phyloP scores from a whole-genome alignment of 2,888 invertebrate genomes.

The Endotricha flammealis region DNA sequence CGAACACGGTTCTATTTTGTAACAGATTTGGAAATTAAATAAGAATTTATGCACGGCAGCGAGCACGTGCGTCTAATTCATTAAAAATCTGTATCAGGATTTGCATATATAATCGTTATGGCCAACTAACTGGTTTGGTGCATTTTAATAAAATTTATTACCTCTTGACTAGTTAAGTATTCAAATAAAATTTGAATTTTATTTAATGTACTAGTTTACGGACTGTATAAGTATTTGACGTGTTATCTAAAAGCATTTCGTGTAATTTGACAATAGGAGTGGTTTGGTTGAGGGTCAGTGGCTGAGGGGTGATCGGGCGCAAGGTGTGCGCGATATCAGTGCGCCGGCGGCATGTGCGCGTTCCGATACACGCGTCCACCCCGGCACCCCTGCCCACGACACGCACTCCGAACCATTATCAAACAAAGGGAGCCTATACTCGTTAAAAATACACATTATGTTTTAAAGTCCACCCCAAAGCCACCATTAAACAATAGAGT shows the following conservation, averaged over 20 bases:
- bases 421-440: slow-evolving; percentile 51
- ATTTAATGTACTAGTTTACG: slow-evolving; percentile 4
- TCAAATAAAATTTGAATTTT: too few species aligned
- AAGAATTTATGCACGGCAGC: too few species aligned
- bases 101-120: background rate
- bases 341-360: slow-evolving; percentile 64
- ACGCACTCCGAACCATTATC: slow-evolving; percentile 43
- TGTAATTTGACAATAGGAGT: slow-evolving; percentile 38
- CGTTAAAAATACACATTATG: slow-evolving; percentile 29
- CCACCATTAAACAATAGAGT: slow-evolving; percentile 29
- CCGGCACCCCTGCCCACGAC: slow-evolving; percentile 39
- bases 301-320: slow-evolving; percentile 58
- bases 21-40: too few species aligned
- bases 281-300: slow-evolving; percentile 54
- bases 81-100: background rate
- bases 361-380: slow-evolving; percentile 61
- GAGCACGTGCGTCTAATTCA: background rate
- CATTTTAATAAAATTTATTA: background rate
- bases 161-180: too few species aligned
- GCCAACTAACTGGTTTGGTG: slow-evolving; percentile 3
- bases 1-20: too few species aligned
- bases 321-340: slow-evolving; percentile 74
- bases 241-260: slow-evolving; percentile 15
- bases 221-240: slow-evolving; percentile 4
- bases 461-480: slow-evolving; percentile 10